Base-by-base conservation (phyloP, 2,888 invertebrate species). In the Platycheirus albimanus region DNA sequence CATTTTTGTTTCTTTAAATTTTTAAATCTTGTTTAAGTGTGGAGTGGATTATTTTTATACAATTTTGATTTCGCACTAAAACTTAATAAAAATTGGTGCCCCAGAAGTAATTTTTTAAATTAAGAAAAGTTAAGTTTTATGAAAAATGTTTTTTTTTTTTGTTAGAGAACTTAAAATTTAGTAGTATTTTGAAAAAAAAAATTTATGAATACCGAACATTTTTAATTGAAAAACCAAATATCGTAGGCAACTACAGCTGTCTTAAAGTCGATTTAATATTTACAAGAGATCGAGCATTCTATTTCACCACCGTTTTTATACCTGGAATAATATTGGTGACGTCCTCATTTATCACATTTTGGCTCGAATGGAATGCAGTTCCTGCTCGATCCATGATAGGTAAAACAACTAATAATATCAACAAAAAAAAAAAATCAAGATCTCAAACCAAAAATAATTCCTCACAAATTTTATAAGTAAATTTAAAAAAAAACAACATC, bases 291-390 rank as follows among this genome's bases (percentile, higher is more conserved):
- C 95, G 97, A 93, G 97, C 97, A 91, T 98, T 97, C 94, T 98
- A 98, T 94, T 97, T 98, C 93, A 97, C 97, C 89, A 98, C 97
- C 91, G 97, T 98, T 92, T 98, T 98, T 93, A 97, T 98, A 93
- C 97, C 98, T 88, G 97, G 97, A 90, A 97, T 98, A 90, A 97
- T 98, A 92, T 94, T 98, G 93, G 98, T 98, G 91, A 97, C 97
- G 88, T 97, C 97, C 92, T 97, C 97, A 89, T 98, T 98, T 94
- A 98, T 98, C 92, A 97, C 97, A 90, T 98, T 98, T 93, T 98
- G 97, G 97, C 94, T 98, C 92, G 97, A 98, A 93, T 97, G 97
- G 97, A 98, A 98, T 93, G 97, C 97, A 88, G 97, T 97, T 90
- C 97, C 97, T 90, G 97, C 97, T 91, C 94, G 97, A 92, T 97